Conservation (phyloP, 2,888 invertebrate genomes). For the Dasypolia templi region DNA sequence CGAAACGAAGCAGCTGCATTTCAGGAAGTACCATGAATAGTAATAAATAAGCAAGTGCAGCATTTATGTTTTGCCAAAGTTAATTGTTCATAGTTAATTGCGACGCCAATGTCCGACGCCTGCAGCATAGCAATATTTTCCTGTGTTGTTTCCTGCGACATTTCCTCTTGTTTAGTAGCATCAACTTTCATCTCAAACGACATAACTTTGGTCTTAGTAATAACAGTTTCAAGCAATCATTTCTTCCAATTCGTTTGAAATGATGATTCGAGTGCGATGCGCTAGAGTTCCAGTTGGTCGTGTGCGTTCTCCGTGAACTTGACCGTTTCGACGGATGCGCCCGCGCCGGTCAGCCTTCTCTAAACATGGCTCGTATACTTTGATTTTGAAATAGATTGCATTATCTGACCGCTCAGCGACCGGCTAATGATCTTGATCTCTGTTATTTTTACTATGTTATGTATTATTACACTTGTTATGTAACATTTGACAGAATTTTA, state of each 20-base stretch:
- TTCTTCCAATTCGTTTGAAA: constrained; percentile 33
- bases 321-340: constrained; percentile 85
- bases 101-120: not conserved
- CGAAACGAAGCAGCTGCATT: constrained; percentile 22
- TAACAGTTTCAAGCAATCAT: constrained; percentile 5
- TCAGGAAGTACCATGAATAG: constrained; percentile 33
- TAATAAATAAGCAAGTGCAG: not conserved
- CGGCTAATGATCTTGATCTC: constrained; percentile 76
- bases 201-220: constrained; percentile 16
- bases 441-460: constrained; percentile 61
- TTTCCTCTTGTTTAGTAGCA: constrained; percentile 21
- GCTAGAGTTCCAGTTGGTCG: constrained; percentile 65
- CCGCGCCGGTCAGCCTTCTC: constrained; percentile 80
- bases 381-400: constrained; percentile 73
- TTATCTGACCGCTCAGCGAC: constrained; percentile 66
- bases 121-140: constrained; percentile 30
- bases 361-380: constrained; percentile 66
- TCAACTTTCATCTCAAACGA: constrained; percentile 42
- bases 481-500: constrained; percentile 47
- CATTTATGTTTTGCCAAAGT: constrained; percentile 3
- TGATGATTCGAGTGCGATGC: constrained; percentile 65
- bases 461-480: constrained; percentile 51
- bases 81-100: constrained; percentile 27
- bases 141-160: constrained; percentile 6
- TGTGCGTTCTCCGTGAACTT: constrained; percentile 83